Evolutionary conservation across 2,113 vertebrate genomes (phyloP), one percentile per base, ranked within the genome.

Genomic region (Naja naja): DNA sequence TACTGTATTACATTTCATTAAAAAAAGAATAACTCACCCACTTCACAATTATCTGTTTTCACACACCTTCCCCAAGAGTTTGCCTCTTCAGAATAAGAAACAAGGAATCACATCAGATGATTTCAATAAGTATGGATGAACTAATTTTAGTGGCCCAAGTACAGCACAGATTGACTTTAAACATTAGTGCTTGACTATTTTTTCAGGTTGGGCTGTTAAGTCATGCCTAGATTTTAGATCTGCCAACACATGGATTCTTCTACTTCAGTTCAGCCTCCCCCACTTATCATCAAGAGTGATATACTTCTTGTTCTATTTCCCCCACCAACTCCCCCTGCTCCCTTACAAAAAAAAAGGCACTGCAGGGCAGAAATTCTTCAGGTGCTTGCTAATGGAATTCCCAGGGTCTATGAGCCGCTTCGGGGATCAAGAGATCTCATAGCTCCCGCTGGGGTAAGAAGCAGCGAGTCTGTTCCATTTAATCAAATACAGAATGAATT

Each of bases 301-400:
- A 92, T 18, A 94, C 97, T 98, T 97, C 97, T 97, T 60, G 53
- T 95, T 97, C 98, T 98, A 97, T 98, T 96, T 97, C 97, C 95
- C 96, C 91, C 95, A 49, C 25, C 89, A 64, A 95, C 97, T 94
- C 95, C 92, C 96, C 95, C 97, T 94, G 95, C 92, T 96, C 94
- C 47, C 89, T 87, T 87, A 27, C 16, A 39, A 54, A 92, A 98
- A 98, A 97, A 97, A n/a, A 98, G 97, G 97, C 98, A 97, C 98
- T 97, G 97, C 96, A 97, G 97, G 97, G 93, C 97, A 97, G 96
- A 97, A 98, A 98, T 98, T 98, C 98, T 98, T 97, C 96, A 97
- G 96, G 95, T 97, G 97, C 95, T 97, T 95, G 92, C 96, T 96
- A 97, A 94, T 96, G 96, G 96, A 97, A 97, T 97, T 97, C 97